phyloP scores from a whole-genome alignment of 2,888 invertebrate species.

The Cephus pulcher region DNA sequence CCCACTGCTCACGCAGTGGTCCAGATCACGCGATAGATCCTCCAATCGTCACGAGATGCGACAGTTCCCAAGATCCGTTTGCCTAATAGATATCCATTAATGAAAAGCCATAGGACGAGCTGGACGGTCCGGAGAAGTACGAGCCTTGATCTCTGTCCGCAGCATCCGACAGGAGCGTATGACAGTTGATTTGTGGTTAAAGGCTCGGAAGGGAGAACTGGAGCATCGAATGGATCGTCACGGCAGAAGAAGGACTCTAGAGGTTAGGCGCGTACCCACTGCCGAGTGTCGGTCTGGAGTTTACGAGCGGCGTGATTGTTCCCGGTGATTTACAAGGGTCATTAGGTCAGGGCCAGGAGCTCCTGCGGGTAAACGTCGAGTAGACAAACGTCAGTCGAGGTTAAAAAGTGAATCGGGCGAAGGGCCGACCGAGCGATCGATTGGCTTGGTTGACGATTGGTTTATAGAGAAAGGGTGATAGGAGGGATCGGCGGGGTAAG shows the following conservation, averaged over 20 bases:
- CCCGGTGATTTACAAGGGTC: constrained; percentile 44
- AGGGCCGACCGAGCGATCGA: not conserved
- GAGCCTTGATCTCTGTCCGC: constrained; percentile 1
- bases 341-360: constrained; percentile 41
- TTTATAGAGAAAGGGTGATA: not conserved
- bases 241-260: constrained; percentile 11
- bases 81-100: not conserved
- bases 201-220: not conserved
- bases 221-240: constrained; percentile 6
- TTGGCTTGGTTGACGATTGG: not conserved
- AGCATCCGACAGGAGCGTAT: not conserved
- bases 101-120: not conserved
- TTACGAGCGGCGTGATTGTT: constrained; percentile 36
- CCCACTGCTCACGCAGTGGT: not conserved
- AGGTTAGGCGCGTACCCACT: constrained; percentile 21
- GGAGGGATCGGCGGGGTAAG: not conserved
- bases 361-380: constrained; percentile 22
- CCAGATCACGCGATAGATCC: not conserved
- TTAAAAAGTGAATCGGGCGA: not conserved
- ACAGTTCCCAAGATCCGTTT: not conserved
- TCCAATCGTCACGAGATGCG: not conserved
- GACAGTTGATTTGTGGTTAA: constrained; percentile 16
- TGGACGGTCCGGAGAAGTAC: not conserved
- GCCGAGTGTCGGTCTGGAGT: constrained; percentile 39
- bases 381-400: constrained; percentile 1